These are phyloP conservation scores for Idaea dimidiata DNA, from an alignment of 2,888 invertebrate genomes.

Conservation along the genomic window DNA sequence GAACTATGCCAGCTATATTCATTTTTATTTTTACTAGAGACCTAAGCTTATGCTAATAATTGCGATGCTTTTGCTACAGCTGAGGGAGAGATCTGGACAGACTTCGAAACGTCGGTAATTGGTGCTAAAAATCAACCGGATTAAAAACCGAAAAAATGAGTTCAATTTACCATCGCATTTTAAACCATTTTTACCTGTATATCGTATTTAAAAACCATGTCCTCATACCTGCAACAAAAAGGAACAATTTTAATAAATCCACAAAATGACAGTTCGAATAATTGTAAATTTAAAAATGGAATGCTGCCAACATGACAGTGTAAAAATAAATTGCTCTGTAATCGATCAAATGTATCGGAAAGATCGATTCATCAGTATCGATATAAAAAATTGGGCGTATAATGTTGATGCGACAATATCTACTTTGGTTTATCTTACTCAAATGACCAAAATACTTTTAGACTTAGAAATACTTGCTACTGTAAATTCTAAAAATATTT, in stretches of 20 bases:
- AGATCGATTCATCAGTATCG: slow-evolving; percentile 12
- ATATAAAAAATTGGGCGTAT: not conserved
- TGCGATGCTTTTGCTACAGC: too few species aligned
- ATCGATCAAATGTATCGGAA: slow-evolving; percentile 36
- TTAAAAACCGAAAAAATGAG: too few species aligned
- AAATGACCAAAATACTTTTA: not conserved
- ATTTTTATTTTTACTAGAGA: too few species aligned
- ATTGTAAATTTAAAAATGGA: not conserved
- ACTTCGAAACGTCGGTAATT: too few species aligned
- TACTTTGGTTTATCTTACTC: not conserved
- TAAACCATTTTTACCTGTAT: not conserved
- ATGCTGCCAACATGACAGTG: slow-evolving; percentile 1
- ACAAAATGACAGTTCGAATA: slow-evolving; percentile 1
- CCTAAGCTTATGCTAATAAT: too few species aligned
- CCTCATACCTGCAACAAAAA: slow-evolving; percentile 16
- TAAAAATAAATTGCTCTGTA: slow-evolving; percentile 28
- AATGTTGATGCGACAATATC: not conserved
- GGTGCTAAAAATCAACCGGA: too few species aligned
- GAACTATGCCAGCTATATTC: too few species aligned
- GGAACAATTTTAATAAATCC: not conserved
- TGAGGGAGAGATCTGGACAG: too few species aligned
- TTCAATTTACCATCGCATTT: too few species aligned
- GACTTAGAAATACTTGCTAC: too few species aligned
- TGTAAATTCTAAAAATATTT: too few species aligned
- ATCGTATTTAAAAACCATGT: not conserved